Evolutionary conservation across 2,797 vertebrate genomes (phyloP), one percentile per base, ranked within the genome.

Genomic region (Todus mexicanus): DNA sequence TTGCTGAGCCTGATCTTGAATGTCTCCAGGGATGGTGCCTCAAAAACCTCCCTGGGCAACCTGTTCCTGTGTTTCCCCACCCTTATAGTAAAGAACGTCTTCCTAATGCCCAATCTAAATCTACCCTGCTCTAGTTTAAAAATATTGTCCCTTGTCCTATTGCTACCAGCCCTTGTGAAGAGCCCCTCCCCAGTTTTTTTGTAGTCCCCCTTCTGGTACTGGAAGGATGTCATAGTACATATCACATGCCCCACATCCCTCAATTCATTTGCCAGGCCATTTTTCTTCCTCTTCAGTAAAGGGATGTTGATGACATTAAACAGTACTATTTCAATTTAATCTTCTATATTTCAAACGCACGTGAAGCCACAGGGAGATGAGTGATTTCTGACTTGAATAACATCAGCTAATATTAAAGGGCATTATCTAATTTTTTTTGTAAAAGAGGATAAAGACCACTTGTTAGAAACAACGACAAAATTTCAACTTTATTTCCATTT

Each of bases 401-500:
- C 19, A 42, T 2, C 61, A 65, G 33, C 14, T n/a, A 43, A 54
- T 40, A 31, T 27, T 59, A 50, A 68, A 47, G 12, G 11, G 15
- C 9, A 59, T 70, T 64, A 56, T 25, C n/a, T 48, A 31, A 19
- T 21, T 11, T 15, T 43, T 86, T 82, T 75, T 26, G 35, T 53
- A 64, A 45, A 59, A 12, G 9, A 70, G 9, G 16, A 22, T 11
- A 73, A 82, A 21, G 14, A 57, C 11, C 7, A 53, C 14, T 38
- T 84, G 27, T 15, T 80, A 92, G 29, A 87, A 95, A 94, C 20
- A 61, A 17, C 23, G 45, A 87, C 33, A 89, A 86, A 61, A 56
- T 53, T 48, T 53, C 60, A 82, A 35, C 10, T 95, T 92, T 79
- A 92, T 89, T 96, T 89, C 51, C 22, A 57, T 68, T 42, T 54